Base-by-base conservation (phyloP, 2,888 invertebrate genomes). In the Cheilosia vulpina region DNA sequence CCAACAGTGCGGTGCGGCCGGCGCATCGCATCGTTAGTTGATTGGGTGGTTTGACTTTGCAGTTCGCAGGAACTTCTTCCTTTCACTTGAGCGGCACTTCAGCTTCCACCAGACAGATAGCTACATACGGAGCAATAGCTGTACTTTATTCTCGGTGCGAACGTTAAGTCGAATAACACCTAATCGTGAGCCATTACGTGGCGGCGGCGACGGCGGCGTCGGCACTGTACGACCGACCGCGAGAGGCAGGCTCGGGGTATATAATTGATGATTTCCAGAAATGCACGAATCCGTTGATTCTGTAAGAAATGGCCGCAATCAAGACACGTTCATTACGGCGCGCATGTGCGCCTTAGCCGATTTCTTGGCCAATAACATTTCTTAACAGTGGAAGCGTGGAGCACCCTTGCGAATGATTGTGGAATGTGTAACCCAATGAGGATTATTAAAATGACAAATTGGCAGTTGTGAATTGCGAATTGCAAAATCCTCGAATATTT, bases 221-320 rank as follows among this genome's bases (percentile, higher is more conserved):
- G 50, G 47, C 50, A 43, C 63, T 27, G 43, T 47, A 34, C 43
- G 38, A 17, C n/a, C n/a, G 27, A 15, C 7, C n/a, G 21, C 11
- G 11, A 52, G 21, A 52, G 21, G 21, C 13, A 52, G 52, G 13
- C 24, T 24, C 6, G 75, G 13, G 45, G 41, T 9, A 41, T 38
- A 15, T 82, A 82, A 82, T 82, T 82, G 82, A 82, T 82, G 77
- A 60, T 82, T 78, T 71, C 53, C 71, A 82, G 82, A 82, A 82
- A 77, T 71, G 82, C 82, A 82, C 77, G 82, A 77, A 77, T 82
- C 77, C 65, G 65, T 52, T 77, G 73, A 55, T 60, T 77, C 53
- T 65, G 60, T 62, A 57, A 65, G 65, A 50, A 75, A 75, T 75
- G 52, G 52, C 45, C 41, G 58, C 76, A 76, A 81, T 81, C 81